These are phyloP conservation scores for Silvanus unidentatus DNA, from an alignment of 2,888 invertebrate genomes.

Conservation along the genomic window DNA sequence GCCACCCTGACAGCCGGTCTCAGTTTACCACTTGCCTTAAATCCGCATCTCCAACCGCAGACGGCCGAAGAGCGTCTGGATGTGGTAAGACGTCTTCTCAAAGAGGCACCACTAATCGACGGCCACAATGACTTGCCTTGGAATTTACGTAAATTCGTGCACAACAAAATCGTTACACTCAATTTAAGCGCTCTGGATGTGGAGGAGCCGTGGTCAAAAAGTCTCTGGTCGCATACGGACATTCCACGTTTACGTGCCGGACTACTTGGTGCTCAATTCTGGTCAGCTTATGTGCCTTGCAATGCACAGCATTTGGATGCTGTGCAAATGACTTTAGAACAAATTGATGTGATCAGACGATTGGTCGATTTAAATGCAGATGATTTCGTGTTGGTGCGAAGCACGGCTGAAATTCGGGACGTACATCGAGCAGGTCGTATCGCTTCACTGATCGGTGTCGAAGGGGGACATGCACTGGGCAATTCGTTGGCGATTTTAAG, in stretches of 20 bases:
- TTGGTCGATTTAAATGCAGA: slow-evolving; percentile 67
- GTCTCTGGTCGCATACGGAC: slow-evolving; percentile 90
- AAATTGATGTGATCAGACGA: slow-evolving; percentile 77
- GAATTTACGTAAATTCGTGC: slow-evolving; percentile 83
- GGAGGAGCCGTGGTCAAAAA: slow-evolving; percentile 76
- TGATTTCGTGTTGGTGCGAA: slow-evolving; percentile 66
- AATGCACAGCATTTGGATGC: slow-evolving; percentile 78
- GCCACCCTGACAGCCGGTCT: slow-evolving; percentile 54
- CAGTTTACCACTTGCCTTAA: slow-evolving; percentile 52
- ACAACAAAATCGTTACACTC: slow-evolving; percentile 67
- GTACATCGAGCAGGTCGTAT: slow-evolving; percentile 73
- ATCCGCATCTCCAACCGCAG: slow-evolving; percentile 31
- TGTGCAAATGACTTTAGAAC: slow-evolving; percentile 74
- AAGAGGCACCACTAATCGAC: slow-evolving; percentile 66
- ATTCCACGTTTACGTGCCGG: slow-evolving; percentile 57
- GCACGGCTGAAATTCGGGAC: slow-evolving; percentile 63
- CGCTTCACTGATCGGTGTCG: slow-evolving; percentile 84
- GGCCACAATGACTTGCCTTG: slow-evolving; percentile 85
- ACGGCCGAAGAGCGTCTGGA: slow-evolving; percentile 56
- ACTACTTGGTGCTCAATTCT: slow-evolving; percentile 80
- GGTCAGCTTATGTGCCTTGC: slow-evolving; percentile 85
- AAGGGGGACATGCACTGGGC: slow-evolving; percentile 88
- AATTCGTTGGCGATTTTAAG: slow-evolving; percentile 83
- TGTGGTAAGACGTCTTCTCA: slow-evolving; percentile 56
- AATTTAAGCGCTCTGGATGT: slow-evolving; percentile 62